phyloP scores from a whole-genome alignment of 2,888 invertebrate genomes.

The Augochlorella aurata region DNA sequence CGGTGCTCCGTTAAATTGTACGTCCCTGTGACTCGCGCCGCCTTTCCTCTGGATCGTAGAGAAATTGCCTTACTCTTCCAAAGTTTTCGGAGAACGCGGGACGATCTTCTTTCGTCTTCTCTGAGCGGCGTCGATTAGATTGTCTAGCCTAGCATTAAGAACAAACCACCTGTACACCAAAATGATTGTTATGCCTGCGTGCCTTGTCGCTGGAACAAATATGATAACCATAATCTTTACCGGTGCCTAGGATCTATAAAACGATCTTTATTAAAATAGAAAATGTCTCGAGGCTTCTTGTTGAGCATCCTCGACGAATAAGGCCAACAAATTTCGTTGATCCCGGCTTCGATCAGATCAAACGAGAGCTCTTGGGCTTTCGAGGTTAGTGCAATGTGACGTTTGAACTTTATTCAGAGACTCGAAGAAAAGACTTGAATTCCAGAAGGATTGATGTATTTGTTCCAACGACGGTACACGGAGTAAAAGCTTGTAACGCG shows the following conservation, averaged over 20 bases:
- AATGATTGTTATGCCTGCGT: conserved; percentile 5
- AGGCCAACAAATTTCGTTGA: too few species aligned
- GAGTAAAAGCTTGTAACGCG: conserved; percentile 2
- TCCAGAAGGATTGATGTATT: neutral
- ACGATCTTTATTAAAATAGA: too few species aligned
- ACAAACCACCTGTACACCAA: neutral
- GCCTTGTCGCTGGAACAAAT: neutral
- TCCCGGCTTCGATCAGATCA: too few species aligned
- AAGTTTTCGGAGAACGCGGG: conserved; percentile 26
- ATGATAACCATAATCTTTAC: neutral
- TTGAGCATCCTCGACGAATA: too few species aligned
- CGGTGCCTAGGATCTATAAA: too few species aligned
- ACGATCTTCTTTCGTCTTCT: conserved; percentile 15
- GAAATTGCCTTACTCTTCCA: conserved; percentile 55
- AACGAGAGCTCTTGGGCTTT: neutral
- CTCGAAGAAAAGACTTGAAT: neutral
- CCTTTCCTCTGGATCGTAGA: conserved; percentile 35
- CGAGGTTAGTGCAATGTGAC: neutral
- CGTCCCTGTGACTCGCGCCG: conserved; percentile 15
- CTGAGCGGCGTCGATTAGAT: conserved; percentile 28
- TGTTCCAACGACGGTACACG: neutral
- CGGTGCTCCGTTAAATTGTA: neutral
- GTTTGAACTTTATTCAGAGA: neutral
- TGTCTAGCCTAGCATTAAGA: conserved; percentile 25
- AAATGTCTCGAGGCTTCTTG: too few species aligned